These are phyloP conservation scores for Taxidea taxus DNA, from an alignment of 2,113 vertebrate genomes.

Conservation along the genomic window DNA sequence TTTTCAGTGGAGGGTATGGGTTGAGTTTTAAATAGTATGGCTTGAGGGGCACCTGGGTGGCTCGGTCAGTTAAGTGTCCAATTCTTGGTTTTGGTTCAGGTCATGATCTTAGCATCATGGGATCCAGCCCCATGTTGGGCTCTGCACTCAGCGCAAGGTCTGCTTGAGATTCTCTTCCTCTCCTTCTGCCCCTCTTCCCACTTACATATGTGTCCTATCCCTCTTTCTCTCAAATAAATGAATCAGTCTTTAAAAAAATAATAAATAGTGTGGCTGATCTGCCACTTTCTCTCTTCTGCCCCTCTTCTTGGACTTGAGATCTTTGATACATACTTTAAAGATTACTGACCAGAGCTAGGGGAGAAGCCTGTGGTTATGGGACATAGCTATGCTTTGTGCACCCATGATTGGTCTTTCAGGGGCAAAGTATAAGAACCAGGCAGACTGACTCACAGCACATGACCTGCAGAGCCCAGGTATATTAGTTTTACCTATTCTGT, in stretches of 20 bases:
- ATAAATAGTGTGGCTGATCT: neutral
- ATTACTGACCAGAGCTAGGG: neutral
- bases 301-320: neutral
- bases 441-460: neutral
- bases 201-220: neutral
- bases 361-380: neutral
- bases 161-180: neutral
- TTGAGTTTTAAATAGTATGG: neutral
- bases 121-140: neutral
- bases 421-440: neutral
- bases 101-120: neutral
- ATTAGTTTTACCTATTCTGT: neutral
- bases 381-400: neutral
- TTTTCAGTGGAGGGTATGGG: neutral
- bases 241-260: neutral
- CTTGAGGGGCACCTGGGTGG: neutral
- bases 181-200: neutral
- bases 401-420: neutral
- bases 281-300: neutral
- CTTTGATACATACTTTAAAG: neutral
- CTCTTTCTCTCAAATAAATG: neutral
- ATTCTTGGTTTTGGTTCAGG: neutral
- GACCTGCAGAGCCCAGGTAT: neutral
- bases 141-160: neutral
- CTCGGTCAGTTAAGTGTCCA: neutral